Percentiles rank a stretch among this genome's conserved stretches.
Evolutionary conservation across 2,888 invertebrate species (phyloP).

Genomic region (Microdon myrmicae): DNA sequence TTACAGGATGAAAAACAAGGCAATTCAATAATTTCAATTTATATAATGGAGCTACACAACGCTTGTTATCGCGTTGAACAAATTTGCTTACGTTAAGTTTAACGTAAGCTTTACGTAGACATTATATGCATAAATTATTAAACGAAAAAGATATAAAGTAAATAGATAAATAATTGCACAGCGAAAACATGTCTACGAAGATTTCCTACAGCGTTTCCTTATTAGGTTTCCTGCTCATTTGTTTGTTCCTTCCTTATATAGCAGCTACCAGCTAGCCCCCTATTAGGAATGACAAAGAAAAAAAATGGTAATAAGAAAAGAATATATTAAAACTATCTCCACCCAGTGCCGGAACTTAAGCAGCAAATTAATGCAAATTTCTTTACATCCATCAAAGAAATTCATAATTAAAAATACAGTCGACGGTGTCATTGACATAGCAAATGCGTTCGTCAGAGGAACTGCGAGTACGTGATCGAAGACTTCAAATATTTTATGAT

Average conservation of each 20-base stretch:
- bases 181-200: slow-evolving; percentile 31
- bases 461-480: slow-evolving; percentile 19
- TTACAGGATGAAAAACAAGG: no score
- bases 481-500: slow-evolving; percentile 32
- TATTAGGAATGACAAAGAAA: slow-evolving; percentile 42
- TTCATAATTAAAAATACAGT: slow-evolving; percentile 40
- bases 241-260: slow-evolving; percentile 51
- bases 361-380: slow-evolving; percentile 34
- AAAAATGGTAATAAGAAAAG: slow-evolving; percentile 1
- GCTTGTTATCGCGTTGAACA: no score
- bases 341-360: slow-evolving; percentile 25
- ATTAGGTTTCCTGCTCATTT: slow-evolving; percentile 36
- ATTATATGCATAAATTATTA: no score
- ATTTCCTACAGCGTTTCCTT: slow-evolving; percentile 49
- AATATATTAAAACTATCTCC: slow-evolving; percentile 40
- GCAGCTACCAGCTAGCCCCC: slow-evolving; percentile 45
- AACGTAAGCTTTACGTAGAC: no score
- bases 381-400: slow-evolving; percentile 30
- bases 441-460: slow-evolving; percentile 11
- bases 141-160: no score
- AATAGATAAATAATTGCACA: slow-evolving; percentile 1
- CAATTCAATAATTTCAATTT: no score
- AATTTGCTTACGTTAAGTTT: no score
- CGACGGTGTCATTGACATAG: slow-evolving; percentile 32
- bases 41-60: no score